Evolutionary conservation across 2,113 vertebrate genomes (phyloP).

Genomic region (Paralichthys olivaceus): DNA sequence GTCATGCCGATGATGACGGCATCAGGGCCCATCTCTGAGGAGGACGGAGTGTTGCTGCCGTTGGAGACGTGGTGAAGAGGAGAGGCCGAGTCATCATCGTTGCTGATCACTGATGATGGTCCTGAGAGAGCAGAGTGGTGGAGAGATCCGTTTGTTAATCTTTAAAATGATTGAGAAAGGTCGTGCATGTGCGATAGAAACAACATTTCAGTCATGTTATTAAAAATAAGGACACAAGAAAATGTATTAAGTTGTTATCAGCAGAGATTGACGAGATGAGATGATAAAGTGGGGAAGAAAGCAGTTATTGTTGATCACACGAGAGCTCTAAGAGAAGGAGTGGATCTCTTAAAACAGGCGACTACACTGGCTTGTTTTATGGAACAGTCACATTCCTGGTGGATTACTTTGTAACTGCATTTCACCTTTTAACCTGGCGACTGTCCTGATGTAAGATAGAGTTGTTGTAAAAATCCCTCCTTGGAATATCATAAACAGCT

Average conservation of each 20-base stretch:
- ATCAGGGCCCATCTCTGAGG: conserved; percentile 93
- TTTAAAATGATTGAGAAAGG: not conserved
- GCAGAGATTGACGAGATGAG: conserved; percentile 33
- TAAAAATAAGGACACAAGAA: conserved; percentile 6
- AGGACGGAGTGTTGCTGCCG: conserved; percentile 94
- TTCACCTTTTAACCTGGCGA: not conserved
- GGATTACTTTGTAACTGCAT: not conserved
- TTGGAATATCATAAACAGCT: not conserved
- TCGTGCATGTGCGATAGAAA: not conserved
- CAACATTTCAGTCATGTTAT: conserved; percentile 2
- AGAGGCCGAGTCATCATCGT: conserved; percentile 94
- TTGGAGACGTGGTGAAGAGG: conserved; percentile 97
- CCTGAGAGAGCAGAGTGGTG: conserved; percentile 78
- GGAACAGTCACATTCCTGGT: not conserved
- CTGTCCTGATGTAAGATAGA: not conserved
- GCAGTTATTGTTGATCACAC: conserved; percentile 75
- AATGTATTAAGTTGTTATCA: conserved; percentile 43
- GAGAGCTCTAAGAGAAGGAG: conserved; percentile 9
- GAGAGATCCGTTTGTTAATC: not conserved
- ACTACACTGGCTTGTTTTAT: not conserved
- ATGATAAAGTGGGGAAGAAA: conserved; percentile 87
- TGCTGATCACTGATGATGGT: conserved; percentile 95
- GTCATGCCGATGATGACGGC: conserved; percentile 97
- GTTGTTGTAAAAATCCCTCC: not conserved
- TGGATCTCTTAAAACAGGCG: not conserved